Conservation (phyloP, 2,888 invertebrate genomes). For the Keiferia lycopersicella region DNA sequence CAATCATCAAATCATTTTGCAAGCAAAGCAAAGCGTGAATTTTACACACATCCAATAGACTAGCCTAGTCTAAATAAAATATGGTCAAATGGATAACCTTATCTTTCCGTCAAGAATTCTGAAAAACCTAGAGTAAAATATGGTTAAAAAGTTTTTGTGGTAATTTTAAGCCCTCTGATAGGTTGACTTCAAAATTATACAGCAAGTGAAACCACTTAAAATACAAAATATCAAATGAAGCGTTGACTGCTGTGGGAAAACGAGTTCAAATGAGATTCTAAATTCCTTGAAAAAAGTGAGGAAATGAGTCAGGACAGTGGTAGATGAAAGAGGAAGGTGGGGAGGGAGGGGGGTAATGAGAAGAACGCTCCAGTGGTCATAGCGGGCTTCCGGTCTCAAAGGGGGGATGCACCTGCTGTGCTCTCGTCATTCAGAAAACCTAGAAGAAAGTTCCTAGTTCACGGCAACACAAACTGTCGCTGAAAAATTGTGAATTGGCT, state of each 20-base stretch:
- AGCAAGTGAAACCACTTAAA: not conserved
- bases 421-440: conserved; percentile 16
- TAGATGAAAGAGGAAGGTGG: conserved; percentile 37
- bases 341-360: conserved; percentile 56
- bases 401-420: conserved; percentile 54
- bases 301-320: conserved; percentile 57
- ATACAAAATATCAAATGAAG: not conserved
- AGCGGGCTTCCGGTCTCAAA: conserved; percentile 60
- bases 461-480: not conserved
- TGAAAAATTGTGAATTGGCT: not conserved
- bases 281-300: conserved; percentile 57
- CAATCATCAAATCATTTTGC: no score
- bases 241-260: conserved; percentile 56
- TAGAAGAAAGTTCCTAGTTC: not conserved
- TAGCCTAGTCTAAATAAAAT: no score
- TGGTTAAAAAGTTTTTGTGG: no score
- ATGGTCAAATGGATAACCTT: no score
- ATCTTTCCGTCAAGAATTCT: no score
- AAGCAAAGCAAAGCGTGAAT: no score
- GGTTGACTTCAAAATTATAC: no score
- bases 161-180: no score
- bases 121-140: no score
- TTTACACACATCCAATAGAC: no score
- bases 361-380: conserved; percentile 62
- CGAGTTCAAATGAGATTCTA: conserved; percentile 53